Evolutionary conservation across 2,113 vertebrate genomes (phyloP), one percentile per base, ranked within the genome.

Genomic region (Bubalus kerabau): DNA sequence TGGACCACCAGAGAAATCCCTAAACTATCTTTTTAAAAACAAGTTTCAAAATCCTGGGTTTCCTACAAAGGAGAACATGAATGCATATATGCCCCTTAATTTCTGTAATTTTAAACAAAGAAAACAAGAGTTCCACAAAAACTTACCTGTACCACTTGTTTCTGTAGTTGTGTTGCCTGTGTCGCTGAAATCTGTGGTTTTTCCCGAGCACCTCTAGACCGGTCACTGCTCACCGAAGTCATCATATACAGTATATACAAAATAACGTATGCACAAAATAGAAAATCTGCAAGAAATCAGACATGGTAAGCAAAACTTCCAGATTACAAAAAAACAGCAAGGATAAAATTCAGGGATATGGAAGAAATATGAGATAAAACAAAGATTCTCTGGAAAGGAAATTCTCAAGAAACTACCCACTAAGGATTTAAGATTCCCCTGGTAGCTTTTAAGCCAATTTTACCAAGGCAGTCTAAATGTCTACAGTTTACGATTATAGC

Each of bases 201-300:
- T 97, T 99, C 99, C 99, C 99, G 99, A 99, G 99, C 99, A 98
- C 99, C 99, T 98, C 99, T 99, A 98, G 99, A 98, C 98, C 99
- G 99, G 98, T 99, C 99, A 99, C 98, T 99, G 99, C 99, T 99
- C 99, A 99, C 98, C 7, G 99, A 99, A 99, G 99, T 99, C 99
- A 99, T 99, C 99, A 99, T 99, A 99, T 99, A 99, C 99, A 99
- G 99, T 99, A 99, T 99, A 99, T 99, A 99, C 99, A 99, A 99
- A 99, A 99, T 99, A 99, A 99, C 91, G 99, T 99, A 99, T 99
- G 99, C 99, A 99, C 99, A 99, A 99, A 99, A 99, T 99, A 99
- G 99, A 99, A 99, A 99, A 99, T 99, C 99, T 99, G 99, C 64
- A 99, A 98, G 24, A 87, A 46, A 98, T 91, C 57, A 86, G 52